Evolutionary conservation across 2,113 vertebrate species (phyloP), one percentile per base, ranked within the genome.

Genomic region (Thalassarche chlororhynchos): DNA sequence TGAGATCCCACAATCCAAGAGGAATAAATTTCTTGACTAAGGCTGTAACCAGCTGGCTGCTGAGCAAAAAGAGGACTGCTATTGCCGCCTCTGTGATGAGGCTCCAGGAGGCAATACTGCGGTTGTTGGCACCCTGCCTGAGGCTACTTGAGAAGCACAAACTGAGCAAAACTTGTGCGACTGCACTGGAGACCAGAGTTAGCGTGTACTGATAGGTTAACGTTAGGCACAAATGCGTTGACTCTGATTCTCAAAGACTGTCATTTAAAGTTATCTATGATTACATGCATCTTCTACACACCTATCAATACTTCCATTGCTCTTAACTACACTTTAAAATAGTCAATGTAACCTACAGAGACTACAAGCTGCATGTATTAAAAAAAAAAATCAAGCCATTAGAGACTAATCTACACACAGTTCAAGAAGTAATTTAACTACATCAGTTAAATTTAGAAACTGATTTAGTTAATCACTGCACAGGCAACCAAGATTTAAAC

Each of bases 391-490:
- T 25, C 44, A 81, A 91, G 60, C 69, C 72, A 61, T 69, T 69
- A 72, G 72, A 89, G 64, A 91, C 72, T 93, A 77, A 88, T 52
- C 75, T 69, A 95, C 42, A 69, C 36, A 74, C 80, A 87, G 94
- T 84, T 89, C 76, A 95, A 91, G 57, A 75, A 89, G 89, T 54
- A 92, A 89, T 95, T 96, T 84, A 78, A 91, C 68, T 77, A 70
- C 76, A 81, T 68, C 72, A 69, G 84, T 94, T 97, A 96, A 89
- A 95, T 96, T 92, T 96, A 95, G 96, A 87, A 95, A 88, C 83
- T 81, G 76, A 95, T 92, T 84, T 83, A 93, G 62, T 89, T 92
- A 96, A 92, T 84, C 93, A 81, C 8, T 78, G 80, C 55, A 68
- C 32, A 89, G 46, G 31, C 84, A 95, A 92, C 76, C 51, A 87